Base-by-base conservation (phyloP, 2,113 vertebrate genomes). In the Siniperca knerii region DNA sequence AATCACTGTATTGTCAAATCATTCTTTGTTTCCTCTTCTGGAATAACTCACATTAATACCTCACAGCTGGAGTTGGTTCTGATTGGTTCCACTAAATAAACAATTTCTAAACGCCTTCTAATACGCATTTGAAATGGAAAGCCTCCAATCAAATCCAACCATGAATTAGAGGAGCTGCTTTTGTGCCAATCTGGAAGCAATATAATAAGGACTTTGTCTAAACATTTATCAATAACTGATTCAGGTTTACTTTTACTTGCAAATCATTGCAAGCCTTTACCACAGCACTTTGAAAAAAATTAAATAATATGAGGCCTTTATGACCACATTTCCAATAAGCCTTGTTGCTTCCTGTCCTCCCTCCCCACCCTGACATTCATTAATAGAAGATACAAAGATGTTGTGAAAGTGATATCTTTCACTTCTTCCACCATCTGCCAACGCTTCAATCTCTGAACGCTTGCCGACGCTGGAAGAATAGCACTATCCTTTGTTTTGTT, bases 391-490 rank as follows among this genome's bases (percentile, higher is more conserved):
- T 25, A 54, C 21, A 11, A 29, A 74, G 29, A 55, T 40, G 55
- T 40, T 74, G 7, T 55, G 44, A 9, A 46, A 0, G 5, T n/a
- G 5, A 29, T 29, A 29, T 66, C 8, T 48, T 29, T 64, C 21
- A n/a, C 42, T 55, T 65, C 25, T 54, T 58, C 75, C 66, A 66
- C 70, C 83, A 80, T 66, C 84, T 77, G 57, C 54, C 50, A 67
- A 10, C 2, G 6, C 11, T 37, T 61, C 3, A 61, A 46, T 71
- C 71, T 57, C 23, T 29, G 37, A 79, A 40, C 15, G 8, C 21
- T 65, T 58, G 13, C 12, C 4, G 7, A 42, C 16, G 3, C 29
- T 40, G 57, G 23, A 42, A 76, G 62, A 85, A 76, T 20, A 50
- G 8, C 25, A 6, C 16, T 12, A 60, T 40, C 0, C 64, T 83